phyloP scores from a whole-genome alignment of 2,113 vertebrate genomes.

The Thermophis baileyi region DNA sequence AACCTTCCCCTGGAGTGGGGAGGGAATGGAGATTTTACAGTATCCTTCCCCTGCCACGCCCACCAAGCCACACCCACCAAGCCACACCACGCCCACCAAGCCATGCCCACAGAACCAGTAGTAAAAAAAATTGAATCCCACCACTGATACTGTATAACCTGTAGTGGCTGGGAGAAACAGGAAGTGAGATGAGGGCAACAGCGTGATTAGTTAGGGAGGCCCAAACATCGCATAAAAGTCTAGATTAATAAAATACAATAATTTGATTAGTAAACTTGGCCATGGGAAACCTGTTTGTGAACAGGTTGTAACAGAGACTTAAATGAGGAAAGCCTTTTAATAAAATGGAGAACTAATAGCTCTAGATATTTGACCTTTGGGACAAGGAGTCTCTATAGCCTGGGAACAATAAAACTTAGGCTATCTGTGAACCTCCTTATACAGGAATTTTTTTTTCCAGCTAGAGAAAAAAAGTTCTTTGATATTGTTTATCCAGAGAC shows the following conservation, averaged over 20 bases:
- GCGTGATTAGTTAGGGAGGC: not conserved
- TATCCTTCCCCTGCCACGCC: too few species aligned
- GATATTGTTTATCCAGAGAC: not conserved
- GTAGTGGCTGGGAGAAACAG: not conserved
- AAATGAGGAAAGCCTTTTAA: not conserved
- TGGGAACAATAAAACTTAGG: not conserved
- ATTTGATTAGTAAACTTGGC: not conserved
- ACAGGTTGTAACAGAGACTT: not conserved
- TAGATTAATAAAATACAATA: not conserved
- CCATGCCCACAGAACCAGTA: too few species aligned
- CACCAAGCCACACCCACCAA: too few species aligned
- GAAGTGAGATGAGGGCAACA: not conserved
- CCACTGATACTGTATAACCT: too few species aligned
- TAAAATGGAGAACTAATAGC: not conserved
- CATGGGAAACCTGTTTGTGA: not conserved
- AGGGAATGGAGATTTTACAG: too few species aligned
- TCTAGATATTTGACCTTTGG: not conserved
- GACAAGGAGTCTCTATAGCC: not conserved
- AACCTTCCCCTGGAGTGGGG: too few species aligned
- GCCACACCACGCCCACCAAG: too few species aligned
- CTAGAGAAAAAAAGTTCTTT: not conserved
- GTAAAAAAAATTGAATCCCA: too few species aligned
- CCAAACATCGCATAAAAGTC: not conserved
- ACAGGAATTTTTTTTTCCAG: not conserved
- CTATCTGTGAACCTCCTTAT: not conserved